Evolutionary conservation across 2,888 invertebrate genomes (phyloP), one percentile per base, ranked within the genome.

Genomic region (Panzeria rudis): DNA sequence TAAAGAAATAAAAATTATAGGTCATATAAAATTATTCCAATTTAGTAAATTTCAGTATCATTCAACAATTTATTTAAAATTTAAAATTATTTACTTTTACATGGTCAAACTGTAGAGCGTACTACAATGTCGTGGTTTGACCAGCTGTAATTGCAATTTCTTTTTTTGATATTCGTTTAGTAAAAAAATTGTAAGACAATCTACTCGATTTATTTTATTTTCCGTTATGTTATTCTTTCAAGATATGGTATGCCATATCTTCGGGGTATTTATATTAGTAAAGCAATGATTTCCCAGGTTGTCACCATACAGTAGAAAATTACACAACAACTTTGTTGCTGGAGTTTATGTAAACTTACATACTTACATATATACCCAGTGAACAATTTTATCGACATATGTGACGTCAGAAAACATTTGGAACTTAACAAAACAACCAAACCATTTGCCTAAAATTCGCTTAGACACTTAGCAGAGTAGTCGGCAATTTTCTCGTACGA

Each of bases 271-370:
- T 86, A 68, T 86, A 84, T 87, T 87, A 87, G 84, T 80, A 79
- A 80, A 81, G 82, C 83, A 83, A 87, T 89, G 88, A 88, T 88
- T 89, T 89, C 88, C 88, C 88, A 86, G 84, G 88, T 87, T 87
- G 86, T 87, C 87, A 88, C 84, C 86, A 75, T 23, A 54, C 52
- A 9, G 47, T 35, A 56, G 86, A 86, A 87, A 81, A 73, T 78
- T 78, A 64, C 59, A 66, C 50, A 75, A 68, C 32, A 68, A 73
- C 29, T 68, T 73, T n/a, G 7, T 59, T 66, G 9, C 23, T 44
- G 6, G 8, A 66, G 54, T 29, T 9, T 23, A 3, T 23, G 3
- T 44, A 56, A 2, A 17, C 38, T 20, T 38, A 3, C 38, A 38
- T 20, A 20, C 38, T 8, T 25, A 41, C 2, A n/a, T 6, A 61